Conservation (phyloP, 2,888 invertebrate species). For the Eupithecia pulchellata region DNA sequence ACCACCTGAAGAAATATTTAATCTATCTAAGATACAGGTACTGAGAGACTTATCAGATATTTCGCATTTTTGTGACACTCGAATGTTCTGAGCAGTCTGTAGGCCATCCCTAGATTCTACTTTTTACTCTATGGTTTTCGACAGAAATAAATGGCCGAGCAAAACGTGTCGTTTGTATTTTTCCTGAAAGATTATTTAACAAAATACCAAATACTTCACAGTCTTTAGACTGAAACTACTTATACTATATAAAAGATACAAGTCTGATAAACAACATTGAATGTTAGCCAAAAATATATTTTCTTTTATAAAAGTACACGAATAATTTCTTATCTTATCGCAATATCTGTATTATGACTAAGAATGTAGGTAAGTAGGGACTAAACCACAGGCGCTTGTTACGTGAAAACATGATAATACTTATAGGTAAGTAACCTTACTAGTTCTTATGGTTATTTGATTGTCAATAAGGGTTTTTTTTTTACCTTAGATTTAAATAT, state of each 20-base stretch:
- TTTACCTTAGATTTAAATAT: too few species aligned
- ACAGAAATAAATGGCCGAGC: too few species aligned
- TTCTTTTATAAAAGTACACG: background rate
- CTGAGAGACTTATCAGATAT: background rate
- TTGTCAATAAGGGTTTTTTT: too few species aligned
- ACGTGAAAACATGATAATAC: background rate
- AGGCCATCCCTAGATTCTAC: too few species aligned
- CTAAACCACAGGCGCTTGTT: background rate
- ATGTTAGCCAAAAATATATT: background rate
- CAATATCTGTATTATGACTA: background rate
- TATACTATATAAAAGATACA: background rate
- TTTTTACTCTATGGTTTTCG: too few species aligned
- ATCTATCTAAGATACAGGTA: background rate
- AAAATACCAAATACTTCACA: too few species aligned
- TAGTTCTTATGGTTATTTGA: too few species aligned
- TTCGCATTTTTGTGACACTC: too few species aligned
- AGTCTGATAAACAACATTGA: background rate
- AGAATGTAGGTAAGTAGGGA: background rate
- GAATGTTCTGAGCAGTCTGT: too few species aligned
- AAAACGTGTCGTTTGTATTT: too few species aligned
- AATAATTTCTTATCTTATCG: background rate
- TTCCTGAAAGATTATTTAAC: too few species aligned
- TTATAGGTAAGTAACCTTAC: background rate
- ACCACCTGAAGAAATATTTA: background rate
- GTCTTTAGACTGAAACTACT: background rate